Conservation (phyloP, 2,888 invertebrate species). For the Epinotia brunnichana region DNA sequence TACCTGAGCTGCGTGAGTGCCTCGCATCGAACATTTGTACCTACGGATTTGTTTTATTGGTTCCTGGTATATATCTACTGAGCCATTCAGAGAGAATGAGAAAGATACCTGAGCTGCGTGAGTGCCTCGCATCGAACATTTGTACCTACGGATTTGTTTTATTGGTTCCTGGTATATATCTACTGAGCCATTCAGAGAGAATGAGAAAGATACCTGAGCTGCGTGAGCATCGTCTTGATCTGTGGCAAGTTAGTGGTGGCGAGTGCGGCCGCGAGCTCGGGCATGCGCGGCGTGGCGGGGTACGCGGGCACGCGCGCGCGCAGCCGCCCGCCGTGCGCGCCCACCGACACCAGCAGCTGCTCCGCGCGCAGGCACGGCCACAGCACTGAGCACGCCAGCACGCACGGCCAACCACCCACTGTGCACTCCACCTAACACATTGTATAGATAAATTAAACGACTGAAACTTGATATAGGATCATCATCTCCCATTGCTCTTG, state of each 20-base stretch:
- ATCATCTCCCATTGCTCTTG: too few species aligned
- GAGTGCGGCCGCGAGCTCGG: constrained; percentile 91
- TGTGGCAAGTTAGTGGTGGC: constrained; percentile 61
- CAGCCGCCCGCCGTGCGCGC: constrained; percentile 96
- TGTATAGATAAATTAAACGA: too few species aligned
- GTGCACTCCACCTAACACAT: constrained; percentile 89
- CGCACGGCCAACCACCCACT: constrained; percentile 93
- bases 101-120: constrained; percentile 76
- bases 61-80: neutral
- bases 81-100: neutral
- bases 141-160: neutral
- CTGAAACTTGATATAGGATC: too few species aligned
- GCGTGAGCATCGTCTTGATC: constrained; percentile 70
- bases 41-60: neutral
- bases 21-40: too few species aligned
- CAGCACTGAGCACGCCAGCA: constrained; percentile 94
- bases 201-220: constrained; percentile 76
- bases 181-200: neutral
- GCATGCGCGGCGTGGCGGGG: constrained; percentile 89
- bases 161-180: too few species aligned
- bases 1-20: too few species aligned
- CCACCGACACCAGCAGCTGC: constrained; percentile 95
- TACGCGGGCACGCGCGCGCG: constrained; percentile 97
- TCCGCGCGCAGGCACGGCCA: constrained; percentile 96
- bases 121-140: too few species aligned